phyloP scores from a whole-genome alignment of 2,888 invertebrate genomes.

The Prosopocoilus inquinatus region DNA sequence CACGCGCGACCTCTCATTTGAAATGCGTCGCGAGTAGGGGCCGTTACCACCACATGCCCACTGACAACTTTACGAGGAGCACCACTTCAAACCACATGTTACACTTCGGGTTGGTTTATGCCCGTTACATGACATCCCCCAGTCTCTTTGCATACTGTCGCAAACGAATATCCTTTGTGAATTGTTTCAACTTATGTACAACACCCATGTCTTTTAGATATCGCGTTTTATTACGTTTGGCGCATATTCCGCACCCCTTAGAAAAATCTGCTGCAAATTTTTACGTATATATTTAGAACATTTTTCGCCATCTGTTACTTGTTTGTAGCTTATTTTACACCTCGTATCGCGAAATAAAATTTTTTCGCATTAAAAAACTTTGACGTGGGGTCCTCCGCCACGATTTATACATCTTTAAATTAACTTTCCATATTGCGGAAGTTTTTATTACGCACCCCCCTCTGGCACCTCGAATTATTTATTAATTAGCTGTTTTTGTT shows the following conservation, averaged over 20 bases:
- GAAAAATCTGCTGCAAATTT: conserved; percentile 17
- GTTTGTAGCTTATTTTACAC: conserved; percentile 15
- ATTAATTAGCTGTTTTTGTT: no score
- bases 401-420: no score
- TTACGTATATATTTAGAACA: conserved; percentile 11
- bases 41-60: conserved; percentile 52
- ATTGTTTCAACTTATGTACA: conserved; percentile 8
- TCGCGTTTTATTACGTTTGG: conserved; percentile 21
- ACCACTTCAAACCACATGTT: conserved; percentile 54
- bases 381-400: no score
- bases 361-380: no score
- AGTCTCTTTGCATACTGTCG: conserved; percentile 26
- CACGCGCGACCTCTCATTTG: conserved; percentile 46
- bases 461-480: no score
- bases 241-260: conserved; percentile 7
- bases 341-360: conserved; percentile 5
- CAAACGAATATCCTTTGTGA: conserved; percentile 4
- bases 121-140: conserved; percentile 49
- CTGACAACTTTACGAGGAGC: conserved; percentile 53
- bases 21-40: conserved; percentile 48
- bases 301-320: conserved; percentile 13
- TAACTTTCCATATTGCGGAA: no score
- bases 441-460: no score
- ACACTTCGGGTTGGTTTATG: conserved; percentile 52
- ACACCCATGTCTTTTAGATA: conserved; percentile 21